Evolutionary conservation across 2,113 vertebrate genomes (phyloP).

Genomic region (Protomyctophum bolini): DNA sequence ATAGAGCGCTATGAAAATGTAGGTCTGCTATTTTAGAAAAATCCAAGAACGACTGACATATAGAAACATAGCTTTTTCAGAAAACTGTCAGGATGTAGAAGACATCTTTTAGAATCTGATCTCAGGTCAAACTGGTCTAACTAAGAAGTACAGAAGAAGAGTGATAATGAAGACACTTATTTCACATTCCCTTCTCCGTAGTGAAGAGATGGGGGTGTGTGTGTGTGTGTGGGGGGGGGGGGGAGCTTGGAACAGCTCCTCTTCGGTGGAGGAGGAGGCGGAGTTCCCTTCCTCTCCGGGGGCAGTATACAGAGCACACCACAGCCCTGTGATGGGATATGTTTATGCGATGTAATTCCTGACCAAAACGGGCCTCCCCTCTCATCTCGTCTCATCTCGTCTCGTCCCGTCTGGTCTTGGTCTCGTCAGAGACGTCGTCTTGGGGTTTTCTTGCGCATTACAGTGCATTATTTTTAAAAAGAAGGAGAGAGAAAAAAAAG

Average conservation of each 20-base stretch:
- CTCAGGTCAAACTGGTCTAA: no score
- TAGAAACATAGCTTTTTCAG: no score
- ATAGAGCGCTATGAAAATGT: no score
- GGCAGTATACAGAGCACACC: constrained; percentile 22
- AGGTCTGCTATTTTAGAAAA: no score
- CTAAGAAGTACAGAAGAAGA: not conserved
- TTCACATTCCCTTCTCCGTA: constrained; percentile 19
- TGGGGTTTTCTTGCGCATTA: constrained; percentile 56
- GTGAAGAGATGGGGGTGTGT: not conserved
- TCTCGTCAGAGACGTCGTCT: constrained; percentile 34
- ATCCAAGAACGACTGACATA: no score
- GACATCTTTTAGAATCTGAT: no score
- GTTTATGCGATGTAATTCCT: constrained; percentile 62
- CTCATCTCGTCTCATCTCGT: constrained; percentile 14
- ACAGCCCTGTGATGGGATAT: constrained; percentile 56
- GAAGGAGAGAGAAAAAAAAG: not conserved
- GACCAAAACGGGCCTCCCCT: constrained; percentile 43
- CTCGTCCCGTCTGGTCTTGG: no score
- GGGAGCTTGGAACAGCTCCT: constrained; percentile 20
- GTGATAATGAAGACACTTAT: not conserved
- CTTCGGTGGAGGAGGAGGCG: constrained; percentile 16
- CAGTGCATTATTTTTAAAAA: constrained; percentile 61
- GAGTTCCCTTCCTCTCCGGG: no score
- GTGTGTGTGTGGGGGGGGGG: no score
- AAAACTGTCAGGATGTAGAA: no score